Percentiles rank a stretch among this genome's conserved stretches.
phyloP scores from a whole-genome alignment of 1,140 invertebrate genomes.

The Pseudomyrmex sp. region DNA sequence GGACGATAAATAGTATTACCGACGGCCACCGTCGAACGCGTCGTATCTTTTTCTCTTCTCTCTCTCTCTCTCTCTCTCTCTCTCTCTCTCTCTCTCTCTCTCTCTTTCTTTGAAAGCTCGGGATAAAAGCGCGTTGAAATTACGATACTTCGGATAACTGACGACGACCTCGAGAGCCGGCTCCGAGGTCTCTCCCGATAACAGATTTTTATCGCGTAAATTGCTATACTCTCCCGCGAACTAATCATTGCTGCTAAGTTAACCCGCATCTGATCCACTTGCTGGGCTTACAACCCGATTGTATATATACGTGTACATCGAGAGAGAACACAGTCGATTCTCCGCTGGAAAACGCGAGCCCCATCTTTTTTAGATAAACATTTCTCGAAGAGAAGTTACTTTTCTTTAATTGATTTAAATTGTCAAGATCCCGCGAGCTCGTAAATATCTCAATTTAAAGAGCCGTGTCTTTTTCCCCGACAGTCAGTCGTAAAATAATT shows the following conservation, averaged over 20 bases:
- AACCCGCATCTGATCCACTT: neutral
- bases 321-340: no score
- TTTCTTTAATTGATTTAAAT: neutral
- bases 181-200: constrained; percentile 40
- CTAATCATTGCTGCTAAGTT: constrained; percentile 14
- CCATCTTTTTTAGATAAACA: neutral
- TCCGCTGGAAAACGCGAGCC: no score
- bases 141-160: constrained; percentile 67
- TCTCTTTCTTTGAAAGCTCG: neutral
- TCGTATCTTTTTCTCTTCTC: constrained; percentile 27
- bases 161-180: constrained; percentile 45
- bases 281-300: neutral
- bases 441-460: neutral
- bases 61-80: no score
- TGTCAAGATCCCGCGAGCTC: neutral
- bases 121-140: constrained; percentile 62
- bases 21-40: constrained; percentile 44
- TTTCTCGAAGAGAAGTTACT: neutral
- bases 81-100: neutral
- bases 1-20: constrained; percentile 61
- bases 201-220: constrained; percentile 68
- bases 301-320: no score
- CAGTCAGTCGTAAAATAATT: constrained; percentile 27
- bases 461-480: neutral
- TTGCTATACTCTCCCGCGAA: constrained; percentile 52